Conservation (phyloP, 2,888 invertebrate genomes). For the Pseudanteris insignis region DNA sequence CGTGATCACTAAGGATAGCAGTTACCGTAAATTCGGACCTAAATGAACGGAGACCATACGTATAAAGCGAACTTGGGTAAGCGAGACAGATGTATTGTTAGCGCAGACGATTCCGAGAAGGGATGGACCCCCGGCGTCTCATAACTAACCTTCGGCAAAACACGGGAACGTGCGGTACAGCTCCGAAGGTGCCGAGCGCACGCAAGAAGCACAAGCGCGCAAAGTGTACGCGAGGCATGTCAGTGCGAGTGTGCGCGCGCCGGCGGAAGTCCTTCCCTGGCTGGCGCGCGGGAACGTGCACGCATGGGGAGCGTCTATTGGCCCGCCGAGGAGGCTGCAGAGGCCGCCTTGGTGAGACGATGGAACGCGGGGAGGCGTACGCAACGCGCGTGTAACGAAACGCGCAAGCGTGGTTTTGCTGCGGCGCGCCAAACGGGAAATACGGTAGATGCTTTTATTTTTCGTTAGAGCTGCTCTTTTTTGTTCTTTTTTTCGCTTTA, state of each 20-base stretch:
- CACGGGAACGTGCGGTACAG: conserved; percentile 35
- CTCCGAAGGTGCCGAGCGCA: conserved; percentile 23
- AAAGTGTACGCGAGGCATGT: conserved; percentile 29
- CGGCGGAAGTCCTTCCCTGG: conserved; percentile 9
- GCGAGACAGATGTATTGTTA: neutral
- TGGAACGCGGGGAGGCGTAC: conserved; percentile 9
- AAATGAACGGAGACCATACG: neutral
- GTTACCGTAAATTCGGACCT: neutral
- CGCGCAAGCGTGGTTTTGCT: too few species aligned
- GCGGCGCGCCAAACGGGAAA: too few species aligned
- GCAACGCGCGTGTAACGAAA: neutral
- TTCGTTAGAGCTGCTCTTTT: too few species aligned
- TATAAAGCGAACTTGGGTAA: neutral
- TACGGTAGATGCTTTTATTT: too few species aligned
- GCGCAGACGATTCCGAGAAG: neutral
- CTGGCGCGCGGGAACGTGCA: conserved; percentile 22
- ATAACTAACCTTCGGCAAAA: conserved; percentile 41
- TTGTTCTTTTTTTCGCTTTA: too few species aligned
- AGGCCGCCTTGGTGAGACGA: conserved; percentile 13
- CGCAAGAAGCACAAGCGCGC: conserved; percentile 20
- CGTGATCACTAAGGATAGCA: neutral
- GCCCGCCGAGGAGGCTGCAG: conserved; percentile 2
- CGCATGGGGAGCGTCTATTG: conserved; percentile 14
- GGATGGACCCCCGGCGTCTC: conserved; percentile 6
- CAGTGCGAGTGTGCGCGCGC: conserved; percentile 14